Evolutionary conservation across 2,888 invertebrate genomes (phyloP).

Genomic region (Drosophila austrosaltans): DNA sequence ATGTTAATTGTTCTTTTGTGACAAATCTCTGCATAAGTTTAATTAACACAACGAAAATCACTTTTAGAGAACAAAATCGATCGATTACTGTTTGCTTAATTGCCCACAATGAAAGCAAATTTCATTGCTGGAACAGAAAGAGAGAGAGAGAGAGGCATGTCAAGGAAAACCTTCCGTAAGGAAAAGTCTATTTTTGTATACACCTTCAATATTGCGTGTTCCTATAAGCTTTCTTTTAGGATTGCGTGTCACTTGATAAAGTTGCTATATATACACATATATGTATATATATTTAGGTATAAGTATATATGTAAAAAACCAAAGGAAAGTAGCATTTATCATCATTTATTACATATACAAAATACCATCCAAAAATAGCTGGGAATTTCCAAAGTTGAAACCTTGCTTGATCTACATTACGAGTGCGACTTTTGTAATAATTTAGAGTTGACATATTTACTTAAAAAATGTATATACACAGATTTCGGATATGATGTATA

Average conservation of each 20-base stretch:
- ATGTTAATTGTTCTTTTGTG: no score
- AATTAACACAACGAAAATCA: no score
- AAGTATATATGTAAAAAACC: background rate
- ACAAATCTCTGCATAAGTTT: no score
- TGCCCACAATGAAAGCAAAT: slow-evolving; percentile 17
- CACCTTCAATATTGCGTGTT: slow-evolving; percentile 7
- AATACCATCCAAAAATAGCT: slow-evolving; percentile 41
- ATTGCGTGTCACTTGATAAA: background rate
- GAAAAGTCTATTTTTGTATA: slow-evolving; percentile 2
- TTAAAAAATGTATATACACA: background rate
- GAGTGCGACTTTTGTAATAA: background rate
- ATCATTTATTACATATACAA: slow-evolving; percentile 25
- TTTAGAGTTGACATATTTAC: slow-evolving; percentile 7
- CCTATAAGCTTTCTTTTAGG: background rate
- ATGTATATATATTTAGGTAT: background rate
- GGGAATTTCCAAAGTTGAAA: slow-evolving; percentile 60
- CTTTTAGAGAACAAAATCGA: slow-evolving; percentile 12
- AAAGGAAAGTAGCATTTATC: slow-evolving; percentile 16
- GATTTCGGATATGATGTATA: background rate
- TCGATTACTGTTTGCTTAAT: slow-evolving; percentile 25
- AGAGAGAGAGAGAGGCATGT: no score
- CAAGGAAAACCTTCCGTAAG: background rate
- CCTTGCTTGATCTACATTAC: slow-evolving; percentile 6
- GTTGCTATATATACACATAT: slow-evolving; percentile 14
- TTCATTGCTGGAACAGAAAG: background rate